Evolutionary conservation across 2,797 vertebrate species (phyloP), one percentile per base, ranked within the genome.

Genomic region (Gymnothorax reevesii): DNA sequence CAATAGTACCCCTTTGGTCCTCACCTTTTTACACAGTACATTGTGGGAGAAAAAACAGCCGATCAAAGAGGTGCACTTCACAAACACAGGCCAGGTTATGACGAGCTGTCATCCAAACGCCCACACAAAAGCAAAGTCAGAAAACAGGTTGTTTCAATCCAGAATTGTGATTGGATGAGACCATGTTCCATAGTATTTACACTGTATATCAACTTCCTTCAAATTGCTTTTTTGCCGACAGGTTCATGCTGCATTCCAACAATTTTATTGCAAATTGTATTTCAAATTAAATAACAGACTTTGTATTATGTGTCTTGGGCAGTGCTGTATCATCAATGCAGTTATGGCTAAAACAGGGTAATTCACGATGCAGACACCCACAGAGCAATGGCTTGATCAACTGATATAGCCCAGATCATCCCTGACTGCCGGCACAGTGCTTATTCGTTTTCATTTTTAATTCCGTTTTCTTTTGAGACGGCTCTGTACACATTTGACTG

Each of bases 41-140:
- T 49, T 77, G 10, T 15, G 17, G 15, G 52, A 79, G 54, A 22
- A 52, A 79, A 15, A 12, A 17, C 59, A 15, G 42, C 52, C 42
- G 75, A 79, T 52, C 13, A 79, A 79, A 79, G 75, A 77, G 73
- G 15, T 6, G 6, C 49, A 79, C 42, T 79, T 52, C 75, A 79
- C 42, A 52, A 79, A 52, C 75, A 33, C 42, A 79, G 54, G 42
- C 75, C 6, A 13, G 8, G 42, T 17, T 52, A 3, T 79, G 15
- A 79, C 75, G 22, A 22, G 42, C 75, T 79, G 42, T 20, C 42
- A 52, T 20, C 7, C 49, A 79, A 79, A 52, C 75, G 7, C 3
- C 8, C 75, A 79, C 15, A 79, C 9, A 49, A 77, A 77, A 49
- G 7, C 10, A 25, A 71, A 71, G n/a, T 71, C n/a, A 17, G 12